phyloP scores from a whole-genome alignment of 2,113 vertebrate species.

The Dicentrarchus labrax region DNA sequence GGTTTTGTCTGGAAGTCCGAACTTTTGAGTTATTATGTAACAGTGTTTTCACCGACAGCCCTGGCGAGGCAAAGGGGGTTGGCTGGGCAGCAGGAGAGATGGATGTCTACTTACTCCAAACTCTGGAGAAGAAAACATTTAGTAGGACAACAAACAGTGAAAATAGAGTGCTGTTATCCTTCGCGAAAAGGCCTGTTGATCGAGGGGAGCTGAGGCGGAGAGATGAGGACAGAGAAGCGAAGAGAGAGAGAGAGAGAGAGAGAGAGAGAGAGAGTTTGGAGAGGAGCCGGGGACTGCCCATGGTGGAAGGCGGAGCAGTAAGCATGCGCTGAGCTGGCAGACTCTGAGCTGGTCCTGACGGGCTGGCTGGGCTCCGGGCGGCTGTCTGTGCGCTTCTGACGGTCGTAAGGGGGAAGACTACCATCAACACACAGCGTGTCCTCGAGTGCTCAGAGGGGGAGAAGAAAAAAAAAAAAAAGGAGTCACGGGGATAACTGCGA shows the following conservation, averaged over 20 bases:
- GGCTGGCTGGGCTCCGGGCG: constrained; percentile 84
- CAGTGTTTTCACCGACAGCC: neutral
- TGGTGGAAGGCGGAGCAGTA: constrained; percentile 84
- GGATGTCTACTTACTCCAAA: neutral
- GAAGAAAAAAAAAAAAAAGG: constrained; percentile 3
- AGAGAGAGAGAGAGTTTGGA: constrained; percentile 60
- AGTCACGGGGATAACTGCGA: constrained; percentile 50
- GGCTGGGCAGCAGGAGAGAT: neutral
- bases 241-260: constrained; percentile 7
- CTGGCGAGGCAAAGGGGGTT: neutral
- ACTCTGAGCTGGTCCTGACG: constrained; percentile 83
- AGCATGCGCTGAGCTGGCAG: constrained; percentile 88
- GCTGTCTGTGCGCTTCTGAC: constrained; percentile 80
- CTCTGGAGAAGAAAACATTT: neutral
- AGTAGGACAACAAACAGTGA: neutral
- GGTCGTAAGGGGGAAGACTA: constrained; percentile 75
- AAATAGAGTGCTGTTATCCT: constrained; percentile 1
- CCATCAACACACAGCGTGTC: constrained; percentile 73
- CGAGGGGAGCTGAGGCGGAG: constrained; percentile 12
- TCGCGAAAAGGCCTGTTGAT: constrained; percentile 16
- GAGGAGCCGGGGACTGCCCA: constrained; percentile 77
- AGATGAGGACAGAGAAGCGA: neutral
- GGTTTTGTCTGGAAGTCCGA: neutral
- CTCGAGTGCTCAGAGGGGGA: constrained; percentile 52
- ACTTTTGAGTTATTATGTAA: constrained; percentile 2